Evolutionary conservation across 2,888 invertebrate genomes (phyloP).

Genomic region (Agriopis marginaria): DNA sequence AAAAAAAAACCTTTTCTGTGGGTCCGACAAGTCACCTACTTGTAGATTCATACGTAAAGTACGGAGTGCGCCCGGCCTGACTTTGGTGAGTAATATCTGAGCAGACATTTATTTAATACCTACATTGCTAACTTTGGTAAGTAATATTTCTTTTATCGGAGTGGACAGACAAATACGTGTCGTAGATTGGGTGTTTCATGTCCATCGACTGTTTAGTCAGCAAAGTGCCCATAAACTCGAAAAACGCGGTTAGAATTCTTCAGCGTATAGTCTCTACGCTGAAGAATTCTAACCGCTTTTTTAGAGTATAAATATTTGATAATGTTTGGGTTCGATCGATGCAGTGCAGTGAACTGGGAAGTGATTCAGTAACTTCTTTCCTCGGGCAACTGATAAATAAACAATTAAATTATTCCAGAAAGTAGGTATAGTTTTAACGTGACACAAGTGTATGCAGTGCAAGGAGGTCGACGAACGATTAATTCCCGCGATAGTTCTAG

Average conservation of each 20-base stretch:
- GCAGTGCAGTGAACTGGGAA: constrained; percentile 47
- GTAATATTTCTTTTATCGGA: not conserved
- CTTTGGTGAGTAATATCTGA: constrained; percentile 22
- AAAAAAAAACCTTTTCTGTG: no score
- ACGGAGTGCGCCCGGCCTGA: constrained; percentile 4
- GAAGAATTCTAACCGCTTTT: constrained; percentile 17
- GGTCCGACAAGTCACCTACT: no score
- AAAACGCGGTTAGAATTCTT: constrained; percentile 22
- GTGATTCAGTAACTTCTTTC: constrained; percentile 50
- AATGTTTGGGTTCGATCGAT: constrained; percentile 33
- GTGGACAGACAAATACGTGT: constrained; percentile 29
- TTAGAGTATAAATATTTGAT: constrained; percentile 30
- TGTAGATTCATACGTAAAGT: constrained; percentile 20
- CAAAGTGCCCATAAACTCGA: constrained; percentile 34
- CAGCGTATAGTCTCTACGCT: not conserved
- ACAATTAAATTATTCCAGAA: constrained; percentile 31
- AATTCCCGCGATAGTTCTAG: constrained; percentile 71
- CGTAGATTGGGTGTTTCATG: not conserved
- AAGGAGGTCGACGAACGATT: constrained; percentile 71
- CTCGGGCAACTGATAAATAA: constrained; percentile 22
- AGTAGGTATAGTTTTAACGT: constrained; percentile 13
- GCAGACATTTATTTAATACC: constrained; percentile 31
- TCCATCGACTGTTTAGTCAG: constrained; percentile 35
- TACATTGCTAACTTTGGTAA: no score
- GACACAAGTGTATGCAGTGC: constrained; percentile 39